Evolutionary conservation across 2,888 invertebrate genomes (phyloP), one percentile per base, ranked within the genome.

Genomic region (Mimachlamys varia): DNA sequence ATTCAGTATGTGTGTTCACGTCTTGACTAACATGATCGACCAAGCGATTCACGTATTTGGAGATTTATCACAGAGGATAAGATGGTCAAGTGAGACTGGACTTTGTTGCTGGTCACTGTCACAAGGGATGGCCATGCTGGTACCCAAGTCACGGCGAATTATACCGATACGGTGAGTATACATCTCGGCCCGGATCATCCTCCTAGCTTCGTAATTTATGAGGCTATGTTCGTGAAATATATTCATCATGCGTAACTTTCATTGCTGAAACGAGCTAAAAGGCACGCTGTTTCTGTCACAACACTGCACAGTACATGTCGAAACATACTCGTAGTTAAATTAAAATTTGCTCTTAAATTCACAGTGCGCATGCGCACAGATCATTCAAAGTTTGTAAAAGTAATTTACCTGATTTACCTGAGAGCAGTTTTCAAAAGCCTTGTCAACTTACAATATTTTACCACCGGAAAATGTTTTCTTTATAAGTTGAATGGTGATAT

Each of bases 81-180:
- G 76, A 76, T 76, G 76, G 76, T 76, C 76, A 76, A 76, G 76
- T 15, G 76, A 27, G 10, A 33, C 76, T 76, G 76, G 76, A 76
- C 76, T 76, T 76, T 76, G 76, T 76, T 33, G 76, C 33, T 76
- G 76, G 76, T 76, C 76, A 76, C 76, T 76, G 33, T 76, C 76
- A 76, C 33, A 17, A 27, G 76, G 44, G 76, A 33, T 76, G 76
- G 22, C 27, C 76, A 76, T 76, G 76, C 13, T 76, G 33, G 27
- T 76, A 33, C 27, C 33, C 33, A 76, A 76, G 76, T 76, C 76
- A 76, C 76, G 76, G 76, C 76, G 33, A 27, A 76, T 76, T 33
- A 76, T 33, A 22, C 33, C 27, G 33, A 33, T 76, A 15, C 15
- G 76, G 76, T 76, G 76, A 76, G 76, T 76, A 76, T 76, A 19